Evolutionary conservation across 2,888 invertebrate genomes (phyloP), one percentile per base, ranked within the genome.

Genomic region (Calliopum simillimum): DNA sequence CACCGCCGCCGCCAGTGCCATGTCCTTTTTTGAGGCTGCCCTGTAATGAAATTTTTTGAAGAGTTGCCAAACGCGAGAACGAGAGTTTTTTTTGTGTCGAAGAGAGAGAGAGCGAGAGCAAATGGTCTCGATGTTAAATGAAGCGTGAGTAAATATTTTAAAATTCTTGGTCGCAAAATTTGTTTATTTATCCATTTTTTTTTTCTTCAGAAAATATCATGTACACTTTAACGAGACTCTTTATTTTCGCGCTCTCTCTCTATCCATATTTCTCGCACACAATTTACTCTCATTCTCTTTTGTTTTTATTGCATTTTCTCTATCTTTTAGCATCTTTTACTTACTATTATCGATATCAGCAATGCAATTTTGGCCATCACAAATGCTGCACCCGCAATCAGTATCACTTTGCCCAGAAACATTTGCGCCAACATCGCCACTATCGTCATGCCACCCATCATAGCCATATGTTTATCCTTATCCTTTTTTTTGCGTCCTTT

Each of bases 361-460:
- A 92, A 81, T 0, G 91, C 91, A 62, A 91, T 88, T 82, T 92
- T 92, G 8, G 91, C 90, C 71, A 92, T 88, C 67, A 92, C 85
- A 70, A 92, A 85, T 4, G 92, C 92, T 11, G 91, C 89, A 55
- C 91, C 91, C 1, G 92, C 91, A 76, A 92, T 86, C 71, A 92
- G 87, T 6, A 91, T 90, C 71, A 92, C 89, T 85, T 92, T 91
- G 33, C 91, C 90, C 81, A 91, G 89, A 72, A 91, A 89, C 85
- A 92, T 84, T 84, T 91, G 91, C 2, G 89, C 89, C 84, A 91
- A 86, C 86, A 91, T 89, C 53, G 90, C 90, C 73, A 89, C 86
- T 83, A 90, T 87, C 14, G 90, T 91, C 74, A 90, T 83, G 72
- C 89, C 90, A 69, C 88, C 90, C 86, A 90, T 87, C 86, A 91